Evolutionary conservation across 2,797 vertebrate genomes (phyloP).

Genomic region (Leptatherina wallacei): DNA sequence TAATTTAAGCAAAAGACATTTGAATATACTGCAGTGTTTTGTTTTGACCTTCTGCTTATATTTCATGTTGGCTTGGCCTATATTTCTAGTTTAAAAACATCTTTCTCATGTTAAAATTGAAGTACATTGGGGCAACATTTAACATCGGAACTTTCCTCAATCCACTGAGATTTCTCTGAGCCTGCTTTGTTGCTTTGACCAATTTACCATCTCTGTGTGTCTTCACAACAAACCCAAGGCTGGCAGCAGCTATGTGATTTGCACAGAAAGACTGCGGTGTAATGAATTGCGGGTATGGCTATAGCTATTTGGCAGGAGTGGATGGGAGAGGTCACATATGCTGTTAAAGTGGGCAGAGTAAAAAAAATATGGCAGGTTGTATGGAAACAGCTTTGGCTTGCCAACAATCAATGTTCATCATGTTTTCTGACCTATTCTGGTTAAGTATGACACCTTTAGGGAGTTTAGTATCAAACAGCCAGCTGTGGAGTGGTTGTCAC

Average conservation of each 20-base stretch:
- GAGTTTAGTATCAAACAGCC: constrained; percentile 28
- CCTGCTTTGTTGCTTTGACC: constrained; percentile 53
- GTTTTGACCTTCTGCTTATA: constrained; percentile 9
- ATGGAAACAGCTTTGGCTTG: constrained; percentile 56
- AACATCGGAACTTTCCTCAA: no score
- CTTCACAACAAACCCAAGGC: constrained; percentile 47
- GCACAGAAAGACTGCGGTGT: constrained; percentile 57
- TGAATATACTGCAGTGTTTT: constrained; percentile 49
- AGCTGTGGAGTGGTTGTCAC: constrained; percentile 41
- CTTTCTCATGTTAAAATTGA: constrained; percentile 44
- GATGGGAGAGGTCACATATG: constrained; percentile 68
- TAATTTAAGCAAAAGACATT: constrained; percentile 53
- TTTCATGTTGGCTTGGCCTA: neutral
- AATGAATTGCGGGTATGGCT: constrained; percentile 73
- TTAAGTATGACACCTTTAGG: constrained; percentile 3
- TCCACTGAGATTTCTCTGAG: neutral
- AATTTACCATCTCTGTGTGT: constrained; percentile 51
- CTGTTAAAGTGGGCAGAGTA: constrained; percentile 54
- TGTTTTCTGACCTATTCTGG: constrained; percentile 37
- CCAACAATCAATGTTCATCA: constrained; percentile 42
- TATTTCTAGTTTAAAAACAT: neutral
- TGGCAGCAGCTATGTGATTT: constrained; percentile 56
- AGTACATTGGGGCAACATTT: constrained; percentile 41
- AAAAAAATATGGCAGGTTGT: constrained; percentile 61
- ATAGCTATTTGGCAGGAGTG: constrained; percentile 65